A percentile compares a stretch with the other conserved stretches of the same genome.
These are phyloP conservation scores for Calameuta idolon DNA, from an alignment of 2,888 invertebrate species.

Conservation along the genomic window DNA sequence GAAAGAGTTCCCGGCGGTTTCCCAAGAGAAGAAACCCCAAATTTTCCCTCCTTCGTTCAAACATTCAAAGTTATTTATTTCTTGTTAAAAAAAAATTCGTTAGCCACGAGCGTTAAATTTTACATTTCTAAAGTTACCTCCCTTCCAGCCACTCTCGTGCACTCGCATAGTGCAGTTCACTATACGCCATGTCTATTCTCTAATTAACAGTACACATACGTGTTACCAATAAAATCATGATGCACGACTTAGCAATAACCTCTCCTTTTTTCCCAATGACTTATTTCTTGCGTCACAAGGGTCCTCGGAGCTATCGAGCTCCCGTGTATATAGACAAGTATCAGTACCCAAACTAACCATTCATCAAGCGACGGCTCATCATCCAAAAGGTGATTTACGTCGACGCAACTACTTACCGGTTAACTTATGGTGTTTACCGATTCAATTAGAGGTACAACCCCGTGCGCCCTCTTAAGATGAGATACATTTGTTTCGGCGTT, in stretches of 20 bases:
- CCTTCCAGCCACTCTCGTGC: not conserved
- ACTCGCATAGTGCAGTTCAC: not conserved
- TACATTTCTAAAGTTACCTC: not conserved
- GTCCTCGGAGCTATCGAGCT: not conserved
- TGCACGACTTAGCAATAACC: not conserved
- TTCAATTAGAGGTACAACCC: slow-evolving; percentile 63
- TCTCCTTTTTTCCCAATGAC: not conserved
- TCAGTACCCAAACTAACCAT: not conserved
- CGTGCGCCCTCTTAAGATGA: slow-evolving; percentile 42
- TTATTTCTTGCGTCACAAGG: not conserved
- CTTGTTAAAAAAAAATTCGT: not conserved
- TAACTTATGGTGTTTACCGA: slow-evolving; percentile 66
- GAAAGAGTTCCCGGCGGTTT: slow-evolving; percentile 13
- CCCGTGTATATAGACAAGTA: not conserved
- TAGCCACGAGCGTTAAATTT: not conserved
- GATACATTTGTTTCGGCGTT: slow-evolving; percentile 66
- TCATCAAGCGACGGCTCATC: slow-evolving; percentile 36
- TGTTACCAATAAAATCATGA: not conserved
- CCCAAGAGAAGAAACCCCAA: slow-evolving; percentile 1
- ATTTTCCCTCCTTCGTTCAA: not conserved
- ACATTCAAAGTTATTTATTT: not conserved
- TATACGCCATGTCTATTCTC: not conserved
- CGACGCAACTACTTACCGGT: slow-evolving; percentile 58
- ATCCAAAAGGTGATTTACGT: slow-evolving; percentile 56
- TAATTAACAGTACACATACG: not conserved